A percentile compares a stretch with the other conserved stretches of the same genome.
phyloP scores from a whole-genome alignment of 2,888 invertebrate species.

The Nematopogon swammerdamellus region DNA sequence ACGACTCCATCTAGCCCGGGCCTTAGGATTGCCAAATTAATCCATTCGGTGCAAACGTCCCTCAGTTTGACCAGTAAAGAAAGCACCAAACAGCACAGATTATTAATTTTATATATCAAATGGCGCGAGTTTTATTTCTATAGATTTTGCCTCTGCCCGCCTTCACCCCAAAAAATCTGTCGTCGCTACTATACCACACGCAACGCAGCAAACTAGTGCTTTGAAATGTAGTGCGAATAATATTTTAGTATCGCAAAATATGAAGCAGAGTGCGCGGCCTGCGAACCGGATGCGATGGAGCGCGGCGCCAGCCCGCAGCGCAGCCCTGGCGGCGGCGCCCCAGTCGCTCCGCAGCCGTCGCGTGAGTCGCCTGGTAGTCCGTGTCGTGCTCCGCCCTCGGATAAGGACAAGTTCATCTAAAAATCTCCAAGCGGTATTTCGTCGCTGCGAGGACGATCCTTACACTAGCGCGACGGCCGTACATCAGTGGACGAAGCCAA shows the following conservation, averaged over 20 bases:
- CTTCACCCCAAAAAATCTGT: too few species aligned
- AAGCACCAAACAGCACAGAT: too few species aligned
- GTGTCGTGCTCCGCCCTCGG: slow-evolving; percentile 6
- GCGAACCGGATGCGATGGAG: background rate
- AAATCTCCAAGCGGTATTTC: slow-evolving; percentile 25
- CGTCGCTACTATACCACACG: too few species aligned
- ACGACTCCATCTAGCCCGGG: too few species aligned
- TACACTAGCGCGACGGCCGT: background rate
- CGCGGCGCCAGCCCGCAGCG: slow-evolving; percentile 27
- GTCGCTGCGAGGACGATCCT: background rate
- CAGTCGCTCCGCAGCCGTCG: slow-evolving; percentile 50
- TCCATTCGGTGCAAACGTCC: too few species aligned
- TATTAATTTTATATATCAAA: too few species aligned
- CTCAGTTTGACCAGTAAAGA: too few species aligned
- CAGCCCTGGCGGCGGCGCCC: slow-evolving; percentile 53
- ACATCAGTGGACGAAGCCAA: background rate
- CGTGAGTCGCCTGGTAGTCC: slow-evolving; percentile 43
- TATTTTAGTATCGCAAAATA: background rate
- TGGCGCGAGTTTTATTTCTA: too few species aligned
- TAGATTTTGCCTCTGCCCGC: too few species aligned
- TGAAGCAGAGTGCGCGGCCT: background rate
- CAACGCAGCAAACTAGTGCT: too few species aligned
- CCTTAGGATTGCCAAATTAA: too few species aligned
- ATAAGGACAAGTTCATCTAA: slow-evolving; percentile 2
- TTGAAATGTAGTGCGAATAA: too few species aligned